phyloP scores from a whole-genome alignment of 1,140 invertebrate species.

The Zaprionus ornatus region DNA sequence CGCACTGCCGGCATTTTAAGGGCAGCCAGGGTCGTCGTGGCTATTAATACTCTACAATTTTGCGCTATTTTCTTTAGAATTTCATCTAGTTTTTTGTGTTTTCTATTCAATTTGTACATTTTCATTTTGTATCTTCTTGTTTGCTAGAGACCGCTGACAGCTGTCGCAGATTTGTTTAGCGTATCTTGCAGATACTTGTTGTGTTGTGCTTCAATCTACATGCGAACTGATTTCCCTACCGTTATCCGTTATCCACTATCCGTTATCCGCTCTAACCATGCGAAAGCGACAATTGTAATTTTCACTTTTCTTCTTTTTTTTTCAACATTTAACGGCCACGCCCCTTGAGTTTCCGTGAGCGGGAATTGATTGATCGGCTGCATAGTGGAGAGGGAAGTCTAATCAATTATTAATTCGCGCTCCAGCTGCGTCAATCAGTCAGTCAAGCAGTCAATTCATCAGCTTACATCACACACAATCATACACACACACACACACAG shows the following conservation, averaged over 20 bases:
- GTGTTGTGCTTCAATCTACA: constrained; percentile 14
- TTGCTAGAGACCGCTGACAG: constrained; percentile 64
- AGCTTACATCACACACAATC: constrained; percentile 65
- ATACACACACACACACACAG: not conserved
- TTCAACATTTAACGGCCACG: constrained; percentile 58
- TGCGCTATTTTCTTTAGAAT: constrained; percentile 19
- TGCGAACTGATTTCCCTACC: constrained; percentile 44
- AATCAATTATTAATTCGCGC: constrained; percentile 72
- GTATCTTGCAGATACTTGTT: constrained; percentile 29
- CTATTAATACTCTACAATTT: constrained; percentile 69
- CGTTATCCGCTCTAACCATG: constrained; percentile 2
- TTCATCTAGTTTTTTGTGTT: constrained; percentile 26
- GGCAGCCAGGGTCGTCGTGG: constrained; percentile 70
- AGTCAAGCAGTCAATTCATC: constrained; percentile 17
- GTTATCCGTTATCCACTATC: not conserved
- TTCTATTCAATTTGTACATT: constrained; percentile 7
- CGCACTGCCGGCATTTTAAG: constrained; percentile 71
- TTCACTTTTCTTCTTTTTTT: constrained; percentile 59
- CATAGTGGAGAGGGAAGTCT: constrained; percentile 34
- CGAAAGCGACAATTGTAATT: constrained; percentile 50
- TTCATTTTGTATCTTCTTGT: constrained; percentile 58
- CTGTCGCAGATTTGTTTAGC: constrained; percentile 52
- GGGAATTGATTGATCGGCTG: constrained; percentile 52
- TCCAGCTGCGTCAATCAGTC: constrained; percentile 57
- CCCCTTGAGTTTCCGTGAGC: constrained; percentile 32